phyloP scores from a whole-genome alignment of 2,113 vertebrate genomes.

The Solea senegalensis region DNA sequence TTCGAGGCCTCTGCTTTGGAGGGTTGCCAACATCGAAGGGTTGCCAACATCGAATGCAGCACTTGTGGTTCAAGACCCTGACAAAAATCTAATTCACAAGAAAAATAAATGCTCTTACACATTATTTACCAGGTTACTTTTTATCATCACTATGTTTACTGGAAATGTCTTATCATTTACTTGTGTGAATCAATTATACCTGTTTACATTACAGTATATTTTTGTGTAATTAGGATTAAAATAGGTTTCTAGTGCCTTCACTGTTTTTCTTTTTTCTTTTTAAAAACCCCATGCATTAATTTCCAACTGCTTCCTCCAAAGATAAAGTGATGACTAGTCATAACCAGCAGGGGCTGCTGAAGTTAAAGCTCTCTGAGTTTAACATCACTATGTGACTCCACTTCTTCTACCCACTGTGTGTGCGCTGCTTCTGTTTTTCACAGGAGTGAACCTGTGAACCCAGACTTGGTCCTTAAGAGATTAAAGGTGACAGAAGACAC shows the following conservation, averaged over 20 bases:
- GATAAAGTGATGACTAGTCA: neutral
- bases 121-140: too few species aligned
- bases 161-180: neutral
- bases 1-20: too few species aligned
- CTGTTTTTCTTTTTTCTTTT: too few species aligned
- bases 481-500: neutral
- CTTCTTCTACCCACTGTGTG: too few species aligned
- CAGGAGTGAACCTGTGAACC: too few species aligned
- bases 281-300: neutral
- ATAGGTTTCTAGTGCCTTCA: neutral
- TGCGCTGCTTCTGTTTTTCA: neutral
- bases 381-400: too few species aligned
- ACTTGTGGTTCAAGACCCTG: slow-evolving; percentile 14
- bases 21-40: too few species aligned
- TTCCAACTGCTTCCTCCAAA: too few species aligned
- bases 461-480: neutral
- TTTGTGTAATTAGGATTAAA: neutral
- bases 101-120: neutral
- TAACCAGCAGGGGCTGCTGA: slow-evolving; percentile 63
- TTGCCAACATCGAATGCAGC: slow-evolving; percentile 61
- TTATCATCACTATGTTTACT: neutral
- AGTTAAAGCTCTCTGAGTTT: neutral
- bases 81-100: neutral
- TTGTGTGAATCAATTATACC: neutral
- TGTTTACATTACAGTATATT: neutral